A percentile compares a stretch with the other conserved stretches of the same genome.
Evolutionary conservation across 2,113 vertebrate species (phyloP).

Genomic region (Struthio camelus): DNA sequence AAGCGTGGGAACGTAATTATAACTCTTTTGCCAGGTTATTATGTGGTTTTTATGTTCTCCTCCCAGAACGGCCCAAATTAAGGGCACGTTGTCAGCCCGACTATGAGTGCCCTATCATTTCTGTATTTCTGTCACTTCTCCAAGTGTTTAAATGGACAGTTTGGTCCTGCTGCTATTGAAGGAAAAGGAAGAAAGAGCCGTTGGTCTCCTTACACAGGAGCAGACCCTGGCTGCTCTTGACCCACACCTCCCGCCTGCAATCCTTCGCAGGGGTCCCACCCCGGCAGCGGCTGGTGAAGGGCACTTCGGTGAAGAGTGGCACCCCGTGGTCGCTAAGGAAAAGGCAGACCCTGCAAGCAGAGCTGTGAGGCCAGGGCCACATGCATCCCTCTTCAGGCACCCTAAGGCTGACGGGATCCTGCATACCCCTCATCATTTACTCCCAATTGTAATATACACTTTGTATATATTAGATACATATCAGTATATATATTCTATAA

Average conservation of each 20-base stretch:
- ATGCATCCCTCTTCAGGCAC: too few species aligned
- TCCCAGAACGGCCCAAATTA: accelerated
- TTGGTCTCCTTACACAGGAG: background rate
- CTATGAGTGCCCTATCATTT: background rate
- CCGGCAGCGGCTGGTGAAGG: background rate
- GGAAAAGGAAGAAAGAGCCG: background rate
- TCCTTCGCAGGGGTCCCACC: too few species aligned
- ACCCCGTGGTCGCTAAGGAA: too few species aligned
- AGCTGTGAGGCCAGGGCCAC: too few species aligned
- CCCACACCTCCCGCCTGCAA: background rate
- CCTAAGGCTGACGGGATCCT: too few species aligned
- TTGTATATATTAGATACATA: background rate
- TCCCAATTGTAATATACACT: too few species aligned
- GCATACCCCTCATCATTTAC: too few species aligned
- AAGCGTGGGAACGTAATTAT: accelerated
- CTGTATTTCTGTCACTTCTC: accelerated
- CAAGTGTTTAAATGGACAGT: too few species aligned
- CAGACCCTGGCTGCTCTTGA: too few species aligned
- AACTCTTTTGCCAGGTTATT: background rate
- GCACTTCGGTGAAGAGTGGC: background rate
- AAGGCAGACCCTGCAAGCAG: too few species aligned
- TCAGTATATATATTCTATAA: too few species aligned
- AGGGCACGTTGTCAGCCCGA: accelerated
- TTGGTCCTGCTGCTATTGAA: too few species aligned
- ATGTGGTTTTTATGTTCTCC: accelerated